Conservation (phyloP, 2,888 invertebrate genomes). For the Melinaea menophilus region DNA sequence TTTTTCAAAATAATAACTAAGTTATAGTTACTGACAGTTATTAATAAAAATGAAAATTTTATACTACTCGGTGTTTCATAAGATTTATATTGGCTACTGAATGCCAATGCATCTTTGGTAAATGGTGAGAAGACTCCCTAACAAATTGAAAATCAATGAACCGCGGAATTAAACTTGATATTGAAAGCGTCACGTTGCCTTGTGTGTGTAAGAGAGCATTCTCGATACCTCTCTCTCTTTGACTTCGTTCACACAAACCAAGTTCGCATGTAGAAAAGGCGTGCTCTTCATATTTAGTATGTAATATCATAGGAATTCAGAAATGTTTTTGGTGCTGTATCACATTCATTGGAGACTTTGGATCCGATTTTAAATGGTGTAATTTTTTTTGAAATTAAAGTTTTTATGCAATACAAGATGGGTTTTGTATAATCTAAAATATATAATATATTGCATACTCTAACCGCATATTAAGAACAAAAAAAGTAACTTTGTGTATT, state of each 20-base stretch:
- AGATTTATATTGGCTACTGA: slow-evolving; percentile 63
- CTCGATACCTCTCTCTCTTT: slow-evolving; percentile 60
- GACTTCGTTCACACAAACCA: slow-evolving; percentile 61
- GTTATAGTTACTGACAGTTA: no score
- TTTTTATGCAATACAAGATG: not conserved
- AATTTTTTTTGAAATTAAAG: not conserved
- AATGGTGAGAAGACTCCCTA: slow-evolving; percentile 68
- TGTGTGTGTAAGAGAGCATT: no score
- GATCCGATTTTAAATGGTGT: slow-evolving; percentile 1
- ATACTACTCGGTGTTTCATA: slow-evolving; percentile 32
- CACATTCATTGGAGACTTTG: slow-evolving; percentile 4
- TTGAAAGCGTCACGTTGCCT: no score
- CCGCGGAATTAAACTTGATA: slow-evolving; percentile 79
- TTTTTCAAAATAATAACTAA: no score
- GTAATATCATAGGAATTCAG: slow-evolving; percentile 31
- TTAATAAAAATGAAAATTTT: no score
- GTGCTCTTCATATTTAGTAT: slow-evolving; percentile 36
- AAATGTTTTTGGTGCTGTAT: slow-evolving; percentile 19
- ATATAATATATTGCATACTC: not conserved
- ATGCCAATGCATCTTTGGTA: slow-evolving; percentile 64
- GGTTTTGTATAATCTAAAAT: not conserved
- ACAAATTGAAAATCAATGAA: slow-evolving; percentile 81
- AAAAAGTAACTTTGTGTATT: no score
- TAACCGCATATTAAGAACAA: no score
- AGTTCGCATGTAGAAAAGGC: slow-evolving; percentile 46